Evolutionary conservation across 2,797 vertebrate species (phyloP), one percentile per base, ranked within the genome.

Genomic region (Pangasius djambal): DNA sequence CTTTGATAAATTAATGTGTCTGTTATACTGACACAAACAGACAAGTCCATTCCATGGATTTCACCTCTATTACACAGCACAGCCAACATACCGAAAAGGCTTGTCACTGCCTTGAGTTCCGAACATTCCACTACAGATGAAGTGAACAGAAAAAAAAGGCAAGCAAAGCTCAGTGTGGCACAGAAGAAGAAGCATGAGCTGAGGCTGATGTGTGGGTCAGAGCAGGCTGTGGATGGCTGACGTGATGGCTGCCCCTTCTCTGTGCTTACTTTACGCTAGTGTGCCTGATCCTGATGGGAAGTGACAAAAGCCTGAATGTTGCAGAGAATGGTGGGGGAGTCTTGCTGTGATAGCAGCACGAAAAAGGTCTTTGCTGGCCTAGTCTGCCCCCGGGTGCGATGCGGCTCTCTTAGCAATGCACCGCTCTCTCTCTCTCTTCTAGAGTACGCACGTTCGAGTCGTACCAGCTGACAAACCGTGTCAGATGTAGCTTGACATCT

Each of bases 291-390:
- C 77, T 91, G 91, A 92, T 91, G 79, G 83, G 85, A 92, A 89
- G 59, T 87, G 88, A 88, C 88, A 90, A 91, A 91, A 95, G 94
- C 94, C 92, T 94, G 94, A 95, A 95, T 95, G 91, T 94, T 95
- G 93, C 94, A 94, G 94, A 91, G 93, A 61, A 85, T 34, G 34
- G 63, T 82, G 74, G 93, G 93, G 90, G 93, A 94, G 94, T 92
- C 94, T 93, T 81, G 93, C 93, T 96, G 93, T 96, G 96, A 96
- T 96, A 94, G 93, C 94, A 94, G 84, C 94, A 87, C 44, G 82
- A 94, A 94, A 94, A 95, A 95, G 94, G 50, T 85, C 87, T 87
- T 79, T 78, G 48, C 70, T 88, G 55, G 82, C 67, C 83, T 67
- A 86, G 67, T 87, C 34, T 34, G 67, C 69, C 78, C 84, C 65